phyloP scores from a whole-genome alignment of 2,888 invertebrate genomes.

The Encarsia formosa region DNA sequence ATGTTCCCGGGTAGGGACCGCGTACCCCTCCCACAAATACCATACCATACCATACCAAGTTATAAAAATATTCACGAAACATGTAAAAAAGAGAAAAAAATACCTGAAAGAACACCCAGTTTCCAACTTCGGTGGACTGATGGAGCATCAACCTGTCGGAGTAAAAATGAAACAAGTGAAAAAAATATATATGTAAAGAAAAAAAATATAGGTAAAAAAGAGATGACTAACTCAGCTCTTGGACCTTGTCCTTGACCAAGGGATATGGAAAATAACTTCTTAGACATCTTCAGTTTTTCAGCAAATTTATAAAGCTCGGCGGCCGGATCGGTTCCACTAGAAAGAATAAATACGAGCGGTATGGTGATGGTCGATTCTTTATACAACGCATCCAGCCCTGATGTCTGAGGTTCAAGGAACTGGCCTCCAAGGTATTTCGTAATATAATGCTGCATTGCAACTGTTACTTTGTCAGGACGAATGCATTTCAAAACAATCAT shows the following conservation, averaged over 20 bases:
- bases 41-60: no score
- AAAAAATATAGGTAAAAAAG: no score
- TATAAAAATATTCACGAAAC: no score
- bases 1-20: no score
- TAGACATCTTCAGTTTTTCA: slow-evolving; percentile 71
- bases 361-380: slow-evolving; percentile 73
- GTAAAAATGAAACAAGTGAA: no score
- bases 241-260: slow-evolving; percentile 89
- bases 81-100: no score
- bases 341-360: slow-evolving; percentile 84
- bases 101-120: slow-evolving; percentile 85
- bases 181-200: no score
- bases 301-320: slow-evolving; percentile 78
- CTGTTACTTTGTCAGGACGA: slow-evolving; percentile 79
- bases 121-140: slow-evolving; percentile 69
- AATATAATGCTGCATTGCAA: slow-evolving; percentile 74
- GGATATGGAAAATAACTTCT: slow-evolving; percentile 76
- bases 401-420: slow-evolving; percentile 83
- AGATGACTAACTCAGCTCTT: slow-evolving; percentile 73
- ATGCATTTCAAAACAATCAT: slow-evolving; percentile 74
- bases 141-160: slow-evolving; percentile 18
- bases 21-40: no score
- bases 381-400: slow-evolving; percentile 76
- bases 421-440: slow-evolving; percentile 66
- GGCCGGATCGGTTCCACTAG: slow-evolving; percentile 88